Evolutionary conservation across 2,888 invertebrate species (phyloP).

Genomic region (Epinotia nisella): DNA sequence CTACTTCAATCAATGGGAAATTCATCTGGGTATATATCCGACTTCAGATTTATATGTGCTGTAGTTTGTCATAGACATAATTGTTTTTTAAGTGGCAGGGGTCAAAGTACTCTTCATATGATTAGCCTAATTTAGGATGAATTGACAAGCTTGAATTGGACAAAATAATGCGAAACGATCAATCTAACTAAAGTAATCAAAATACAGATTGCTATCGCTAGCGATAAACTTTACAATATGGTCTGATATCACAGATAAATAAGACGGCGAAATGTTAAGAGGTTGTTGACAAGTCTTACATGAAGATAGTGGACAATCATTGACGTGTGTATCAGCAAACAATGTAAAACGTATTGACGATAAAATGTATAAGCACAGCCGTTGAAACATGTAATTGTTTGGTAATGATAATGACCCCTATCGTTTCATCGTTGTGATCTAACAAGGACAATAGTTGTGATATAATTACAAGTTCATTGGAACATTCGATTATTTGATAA

Average conservation of each 20-base stretch:
- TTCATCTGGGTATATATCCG: too few relatives aligned
- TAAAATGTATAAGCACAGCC: conserved; percentile 5
- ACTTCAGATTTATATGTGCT: not conserved
- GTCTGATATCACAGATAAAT: conserved; percentile 49
- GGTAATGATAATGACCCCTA: conserved; percentile 21
- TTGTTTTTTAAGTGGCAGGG: not conserved
- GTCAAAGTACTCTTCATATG: not conserved
- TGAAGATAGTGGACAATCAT: conserved; percentile 56
- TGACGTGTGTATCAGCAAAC: conserved; percentile 44
- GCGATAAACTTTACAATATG: conserved; percentile 42
- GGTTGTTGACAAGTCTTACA: conserved; percentile 70
- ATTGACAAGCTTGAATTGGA: conserved; percentile 15
- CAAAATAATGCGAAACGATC: conserved; percentile 35
- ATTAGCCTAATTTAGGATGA: conserved; percentile 15
- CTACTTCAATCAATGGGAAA: too few relatives aligned
- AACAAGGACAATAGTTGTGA: not conserved
- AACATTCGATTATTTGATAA: not conserved
- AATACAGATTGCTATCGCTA: conserved; percentile 32
- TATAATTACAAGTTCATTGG: conserved; percentile 1
- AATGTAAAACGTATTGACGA: conserved; percentile 10
- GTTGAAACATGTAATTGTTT: conserved; percentile 12
- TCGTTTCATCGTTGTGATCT: conserved; percentile 3
- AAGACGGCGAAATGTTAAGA: conserved; percentile 68
- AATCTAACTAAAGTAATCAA: conserved; percentile 37
- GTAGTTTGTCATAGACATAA: not conserved